phyloP scores from a whole-genome alignment of 2,113 vertebrate species.

The Scytalopus superciliaris region DNA sequence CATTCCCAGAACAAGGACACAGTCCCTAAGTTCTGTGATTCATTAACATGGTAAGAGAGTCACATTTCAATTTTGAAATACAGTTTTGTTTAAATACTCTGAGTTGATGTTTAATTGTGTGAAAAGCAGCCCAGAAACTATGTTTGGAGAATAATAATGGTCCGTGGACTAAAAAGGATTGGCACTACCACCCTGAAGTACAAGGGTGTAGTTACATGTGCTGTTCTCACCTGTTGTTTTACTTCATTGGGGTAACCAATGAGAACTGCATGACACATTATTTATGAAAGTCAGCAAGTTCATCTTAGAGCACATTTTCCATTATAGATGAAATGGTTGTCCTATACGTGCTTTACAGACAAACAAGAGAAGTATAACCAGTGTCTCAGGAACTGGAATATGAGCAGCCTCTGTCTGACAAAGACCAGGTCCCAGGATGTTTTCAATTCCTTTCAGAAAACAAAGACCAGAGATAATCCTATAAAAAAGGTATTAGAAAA shows the following conservation, averaged over 20 bases:
- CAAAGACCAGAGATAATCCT: background rate
- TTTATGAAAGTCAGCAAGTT: background rate
- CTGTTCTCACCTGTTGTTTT: background rate
- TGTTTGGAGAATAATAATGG: background rate
- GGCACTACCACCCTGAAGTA: background rate
- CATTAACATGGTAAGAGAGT: background rate
- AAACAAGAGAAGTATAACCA: background rate
- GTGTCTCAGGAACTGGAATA: background rate
- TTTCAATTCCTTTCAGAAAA: background rate
- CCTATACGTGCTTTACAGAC: background rate
- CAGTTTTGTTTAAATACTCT: background rate
- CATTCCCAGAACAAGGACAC: background rate
- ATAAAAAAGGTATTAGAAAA: background rate
- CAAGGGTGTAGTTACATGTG: background rate
- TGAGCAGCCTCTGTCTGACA: background rate
- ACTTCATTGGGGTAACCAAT: background rate
- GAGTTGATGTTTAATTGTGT: background rate
- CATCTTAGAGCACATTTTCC: background rate
- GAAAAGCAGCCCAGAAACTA: background rate
- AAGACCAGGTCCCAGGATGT: background rate
- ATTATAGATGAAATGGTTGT: background rate
- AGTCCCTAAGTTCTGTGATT: background rate
- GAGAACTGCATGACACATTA: background rate
- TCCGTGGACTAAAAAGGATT: background rate
- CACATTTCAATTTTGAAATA: background rate